These are phyloP conservation scores for Leucophora obtusa DNA, from an alignment of 2,888 invertebrate species.

Conservation along the genomic window DNA sequence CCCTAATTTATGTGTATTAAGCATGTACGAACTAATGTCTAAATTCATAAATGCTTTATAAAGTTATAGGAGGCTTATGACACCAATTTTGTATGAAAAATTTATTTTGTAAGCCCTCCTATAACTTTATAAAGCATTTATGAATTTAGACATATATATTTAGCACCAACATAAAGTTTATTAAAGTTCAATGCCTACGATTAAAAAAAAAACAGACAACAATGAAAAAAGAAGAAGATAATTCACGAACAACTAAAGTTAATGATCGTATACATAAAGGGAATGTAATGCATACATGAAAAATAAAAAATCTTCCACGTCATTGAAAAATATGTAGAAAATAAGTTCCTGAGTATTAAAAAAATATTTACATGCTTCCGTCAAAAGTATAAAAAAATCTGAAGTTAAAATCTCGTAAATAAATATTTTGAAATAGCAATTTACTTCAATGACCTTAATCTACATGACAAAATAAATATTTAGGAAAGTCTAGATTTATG, in stretches of 20 bases:
- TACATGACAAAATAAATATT: neutral
- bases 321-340: constrained; percentile 41
- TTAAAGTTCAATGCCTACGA: constrained; percentile 53
- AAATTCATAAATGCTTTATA: too few relatives aligned
- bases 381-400: neutral
- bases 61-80: too few relatives aligned
- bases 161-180: constrained; percentile 27
- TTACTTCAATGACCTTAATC: neutral
- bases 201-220: constrained; percentile 1
- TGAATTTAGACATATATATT: neutral
- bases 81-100: too few relatives aligned
- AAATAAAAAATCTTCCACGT: constrained; percentile 53
- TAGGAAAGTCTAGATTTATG: too few relatives aligned
- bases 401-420: neutral
- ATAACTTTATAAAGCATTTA: too few relatives aligned
- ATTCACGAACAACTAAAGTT: constrained; percentile 10
- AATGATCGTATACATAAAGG: constrained; percentile 25
- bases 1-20: too few relatives aligned
- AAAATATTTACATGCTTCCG: neutral
- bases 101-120: too few relatives aligned
- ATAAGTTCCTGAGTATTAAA: neutral
- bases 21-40: too few relatives aligned
- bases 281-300: constrained; percentile 6
- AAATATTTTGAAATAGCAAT: neutral
- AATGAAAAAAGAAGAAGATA: neutral